Conservation (phyloP, 2,797 vertebrate genomes). For the Diglossa cyanea region DNA sequence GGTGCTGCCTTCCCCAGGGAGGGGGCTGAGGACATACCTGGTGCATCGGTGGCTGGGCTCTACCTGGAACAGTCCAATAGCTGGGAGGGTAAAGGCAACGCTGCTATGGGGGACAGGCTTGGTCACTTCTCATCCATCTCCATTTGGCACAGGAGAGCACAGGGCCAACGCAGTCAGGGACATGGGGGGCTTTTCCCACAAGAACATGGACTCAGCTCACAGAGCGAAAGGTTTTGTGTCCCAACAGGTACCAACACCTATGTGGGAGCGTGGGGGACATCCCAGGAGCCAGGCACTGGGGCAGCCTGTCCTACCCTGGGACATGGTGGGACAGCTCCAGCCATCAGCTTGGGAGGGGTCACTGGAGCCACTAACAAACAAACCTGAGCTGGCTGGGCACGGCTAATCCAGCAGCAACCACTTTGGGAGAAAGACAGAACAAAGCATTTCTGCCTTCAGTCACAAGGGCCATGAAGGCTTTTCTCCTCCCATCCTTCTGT, state of each 20-base stretch:
- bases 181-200: background rate
- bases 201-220: background rate
- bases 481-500: background rate
- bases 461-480: background rate
- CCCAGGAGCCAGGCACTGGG: background rate
- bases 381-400: background rate
- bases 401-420: background rate
- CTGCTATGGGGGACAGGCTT: background rate
- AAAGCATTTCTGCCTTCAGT: background rate
- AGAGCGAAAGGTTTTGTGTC: slow-evolving; percentile 37
- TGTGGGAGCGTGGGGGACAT: background rate
- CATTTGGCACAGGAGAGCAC: slow-evolving; percentile 59
- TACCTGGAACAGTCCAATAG: slow-evolving; percentile 24
- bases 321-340: background rate
- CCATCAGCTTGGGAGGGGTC: background rate
- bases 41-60: background rate
- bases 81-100: background rate
- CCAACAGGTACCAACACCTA: background rate
- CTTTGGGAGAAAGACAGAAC: background rate
- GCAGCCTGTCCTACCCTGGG: background rate
- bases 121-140: slow-evolving; percentile 29
- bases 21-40: slow-evolving; percentile 26
- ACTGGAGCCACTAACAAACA: background rate
- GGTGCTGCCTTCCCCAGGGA: slow-evolving; percentile 4
- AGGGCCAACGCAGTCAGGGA: background rate